phyloP scores from a whole-genome alignment of 2,888 invertebrate species.

The Tinea semifulvella region DNA sequence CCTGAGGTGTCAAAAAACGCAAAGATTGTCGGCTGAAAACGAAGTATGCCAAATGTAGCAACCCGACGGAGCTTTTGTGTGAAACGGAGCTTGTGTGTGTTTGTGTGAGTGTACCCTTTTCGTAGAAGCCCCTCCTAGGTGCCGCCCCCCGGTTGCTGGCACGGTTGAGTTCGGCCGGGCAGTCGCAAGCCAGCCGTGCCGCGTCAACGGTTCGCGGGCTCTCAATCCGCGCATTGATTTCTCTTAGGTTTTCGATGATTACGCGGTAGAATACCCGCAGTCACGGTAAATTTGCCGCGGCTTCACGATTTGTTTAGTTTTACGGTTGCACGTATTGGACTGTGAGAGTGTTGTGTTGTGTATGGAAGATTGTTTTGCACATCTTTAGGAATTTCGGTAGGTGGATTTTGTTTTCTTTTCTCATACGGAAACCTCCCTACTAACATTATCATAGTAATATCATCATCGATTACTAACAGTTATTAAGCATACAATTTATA shows the following conservation, averaged over 20 bases:
- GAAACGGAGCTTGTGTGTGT: conserved; percentile 41
- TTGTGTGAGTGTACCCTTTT: conserved; percentile 47
- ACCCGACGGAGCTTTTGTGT: conserved; percentile 39
- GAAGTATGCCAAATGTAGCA: conserved; percentile 22
- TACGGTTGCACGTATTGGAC: conserved; percentile 26
- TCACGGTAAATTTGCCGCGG: conserved; percentile 6
- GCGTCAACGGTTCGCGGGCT: conserved; percentile 61
- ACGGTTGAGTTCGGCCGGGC: conserved; percentile 66
- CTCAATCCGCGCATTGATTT: conserved; percentile 41
- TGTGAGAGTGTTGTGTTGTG: conserved; percentile 35
- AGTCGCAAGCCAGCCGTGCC: conserved; percentile 64
- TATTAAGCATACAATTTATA: too few relatives aligned
- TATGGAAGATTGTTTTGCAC: conserved; percentile 6
- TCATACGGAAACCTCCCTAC: too few relatives aligned
- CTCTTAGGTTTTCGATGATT: conserved; percentile 56
- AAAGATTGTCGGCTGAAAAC: conserved; percentile 1
- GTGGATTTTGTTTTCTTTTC: conserved; percentile 23
- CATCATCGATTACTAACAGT: too few relatives aligned
- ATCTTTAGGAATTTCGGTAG: conserved; percentile 18
- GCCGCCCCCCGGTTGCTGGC: conserved; percentile 60
- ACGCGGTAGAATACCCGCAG: conserved; percentile 36
- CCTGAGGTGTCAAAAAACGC: conserved; percentile 7
- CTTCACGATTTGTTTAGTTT: conserved; percentile 10
- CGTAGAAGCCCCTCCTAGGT: conserved; percentile 33
- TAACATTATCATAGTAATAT: too few relatives aligned